Evolutionary conservation across 2,797 vertebrate genomes (phyloP).

Genomic region (Pseudocheirus occidentalis): DNA sequence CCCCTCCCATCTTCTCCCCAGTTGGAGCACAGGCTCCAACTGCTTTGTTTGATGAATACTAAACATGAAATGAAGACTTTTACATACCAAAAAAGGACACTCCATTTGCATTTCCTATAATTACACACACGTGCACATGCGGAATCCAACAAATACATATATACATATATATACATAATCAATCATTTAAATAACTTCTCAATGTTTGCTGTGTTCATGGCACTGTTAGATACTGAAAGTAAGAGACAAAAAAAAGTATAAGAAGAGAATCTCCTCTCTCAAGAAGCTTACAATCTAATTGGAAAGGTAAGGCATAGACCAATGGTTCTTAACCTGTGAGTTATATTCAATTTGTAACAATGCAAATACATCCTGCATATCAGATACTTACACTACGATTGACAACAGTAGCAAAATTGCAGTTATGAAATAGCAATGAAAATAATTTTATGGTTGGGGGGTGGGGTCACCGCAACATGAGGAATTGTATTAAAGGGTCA

Average conservation of each 20-base stretch:
- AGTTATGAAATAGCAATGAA: no score
- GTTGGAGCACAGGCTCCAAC: conserved; percentile 32
- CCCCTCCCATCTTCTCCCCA: background rate
- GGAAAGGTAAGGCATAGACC: conserved; percentile 27
- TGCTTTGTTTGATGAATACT: background rate
- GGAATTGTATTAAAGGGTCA: no score
- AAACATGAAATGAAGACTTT: conserved; percentile 53
- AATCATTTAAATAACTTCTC: conserved; percentile 57
- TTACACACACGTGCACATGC: background rate
- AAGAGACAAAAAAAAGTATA: background rate
- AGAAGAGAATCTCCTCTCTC: background rate
- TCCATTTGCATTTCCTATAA: conserved; percentile 63
- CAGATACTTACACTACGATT: no score
- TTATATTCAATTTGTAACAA: no score
- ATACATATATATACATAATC: conserved; percentile 26
- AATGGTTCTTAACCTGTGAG: no score
- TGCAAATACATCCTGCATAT: no score
- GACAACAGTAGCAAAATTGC: no score
- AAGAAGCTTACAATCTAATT: background rate
- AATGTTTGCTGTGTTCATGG: conserved; percentile 20
- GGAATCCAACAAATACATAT: conserved; percentile 36
- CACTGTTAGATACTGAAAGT: conserved; percentile 11
- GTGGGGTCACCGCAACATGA: no score
- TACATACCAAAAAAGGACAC: conserved; percentile 69
- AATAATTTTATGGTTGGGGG: no score